Percentiles rank a stretch among this genome's conserved stretches.
These are phyloP conservation scores for Semotilus atromaculatus DNA, from an alignment of 2,797 vertebrate species.

Conservation along the genomic window DNA sequence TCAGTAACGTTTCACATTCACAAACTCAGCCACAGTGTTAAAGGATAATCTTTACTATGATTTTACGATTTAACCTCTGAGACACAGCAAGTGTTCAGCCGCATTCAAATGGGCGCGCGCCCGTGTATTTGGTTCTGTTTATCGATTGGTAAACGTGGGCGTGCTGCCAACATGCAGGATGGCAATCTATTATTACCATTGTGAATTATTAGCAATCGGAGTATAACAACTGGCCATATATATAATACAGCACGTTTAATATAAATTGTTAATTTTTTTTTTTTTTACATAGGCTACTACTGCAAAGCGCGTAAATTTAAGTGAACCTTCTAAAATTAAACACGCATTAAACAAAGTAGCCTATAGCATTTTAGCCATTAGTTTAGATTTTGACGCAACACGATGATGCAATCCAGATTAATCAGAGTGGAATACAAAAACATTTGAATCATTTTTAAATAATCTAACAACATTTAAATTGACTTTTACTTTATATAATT, in stretches of 20 bases:
- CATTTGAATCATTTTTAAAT: background rate
- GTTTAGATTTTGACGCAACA: background rate
- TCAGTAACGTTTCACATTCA: constrained; percentile 27
- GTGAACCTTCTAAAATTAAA: background rate
- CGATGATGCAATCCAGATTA: background rate
- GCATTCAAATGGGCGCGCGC: constrained; percentile 47
- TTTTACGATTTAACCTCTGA: constrained; percentile 45
- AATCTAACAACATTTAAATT: background rate
- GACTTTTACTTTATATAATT: background rate
- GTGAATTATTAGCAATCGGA: constrained; percentile 44
- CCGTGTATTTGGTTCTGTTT: constrained; percentile 50
- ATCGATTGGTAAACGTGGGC: constrained; percentile 46
- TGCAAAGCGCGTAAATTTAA: background rate
- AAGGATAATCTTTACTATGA: constrained; percentile 42
- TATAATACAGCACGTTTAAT: constrained; percentile 17
- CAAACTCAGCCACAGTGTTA: constrained; percentile 34
- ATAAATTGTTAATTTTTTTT: background rate
- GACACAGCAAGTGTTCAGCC: constrained; percentile 43
- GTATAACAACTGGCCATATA: constrained; percentile 9
- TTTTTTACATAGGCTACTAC: background rate
- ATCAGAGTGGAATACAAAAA: background rate
- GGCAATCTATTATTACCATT: constrained; percentile 47
- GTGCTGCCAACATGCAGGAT: constrained; percentile 46
- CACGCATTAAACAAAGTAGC: background rate
- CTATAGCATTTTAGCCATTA: background rate